Base-by-base conservation (phyloP, 2,113 vertebrate genomes). In the Amblyopsis rosae region DNA sequence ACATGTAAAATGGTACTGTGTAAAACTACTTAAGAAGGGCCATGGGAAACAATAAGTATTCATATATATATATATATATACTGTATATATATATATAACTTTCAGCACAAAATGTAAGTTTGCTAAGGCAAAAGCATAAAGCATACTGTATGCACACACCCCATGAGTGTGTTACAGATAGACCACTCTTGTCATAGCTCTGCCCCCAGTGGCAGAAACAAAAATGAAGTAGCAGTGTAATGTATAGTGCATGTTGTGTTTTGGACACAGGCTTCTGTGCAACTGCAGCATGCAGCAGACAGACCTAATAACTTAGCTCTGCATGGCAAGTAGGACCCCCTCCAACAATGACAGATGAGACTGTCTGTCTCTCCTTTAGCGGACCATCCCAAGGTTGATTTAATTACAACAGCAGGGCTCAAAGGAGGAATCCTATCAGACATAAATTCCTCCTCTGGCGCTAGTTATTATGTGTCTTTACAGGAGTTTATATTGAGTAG, bases 371-470 rank as follows among this genome's bases (percentile, higher is more conserved):
- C 67, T 65, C 67, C 48, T 51, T 26, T 57, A 75, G 69, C 68
- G 64, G 41, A 75, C 4, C 69, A 75, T 62, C 65, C 54, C 1
- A 16, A 69, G 74, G 74, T 76, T 84, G 83, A 87, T 86, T 87
- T 84, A 63, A 85, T 87, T 76, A 83, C 26, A 32, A 80, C 67
- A 80, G 63, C 55, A 60, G 63, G 78, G 46, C 75, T 79, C 77
- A 53, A 55, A 81, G 72, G 79, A 77, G 75, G 59, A 70, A 75
- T 81, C 82, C 65, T 69, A 77, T 87, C 79, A 76, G 65, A 46
- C 68, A 69, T 59, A 53, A 70, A 82, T 58, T 62, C 64, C 56
- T 84, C 81, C 77, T 79, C 32, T 47, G 76, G 72, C 57, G 59
- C 73, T 76, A 77, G 78, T 69, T 74, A 71, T 75, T 57, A 41